Conservation (phyloP, 2,797 vertebrate species). For the Danio albolineatus region DNA sequence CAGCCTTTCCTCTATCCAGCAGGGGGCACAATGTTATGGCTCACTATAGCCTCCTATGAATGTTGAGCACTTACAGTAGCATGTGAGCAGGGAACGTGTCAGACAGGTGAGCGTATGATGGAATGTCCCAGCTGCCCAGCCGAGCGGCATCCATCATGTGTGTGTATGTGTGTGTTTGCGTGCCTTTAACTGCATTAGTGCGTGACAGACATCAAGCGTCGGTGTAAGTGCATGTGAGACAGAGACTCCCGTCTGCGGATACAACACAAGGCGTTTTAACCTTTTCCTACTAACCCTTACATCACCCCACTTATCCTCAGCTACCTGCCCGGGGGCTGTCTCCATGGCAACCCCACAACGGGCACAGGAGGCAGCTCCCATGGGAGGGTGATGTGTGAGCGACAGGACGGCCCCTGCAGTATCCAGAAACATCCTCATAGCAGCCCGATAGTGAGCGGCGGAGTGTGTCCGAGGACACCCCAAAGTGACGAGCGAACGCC, state of each 20-base stretch:
- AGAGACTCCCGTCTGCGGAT: slow-evolving; percentile 32
- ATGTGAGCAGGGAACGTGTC: slow-evolving; percentile 14
- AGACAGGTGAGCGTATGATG: slow-evolving; percentile 44
- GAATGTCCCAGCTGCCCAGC: slow-evolving; percentile 30
- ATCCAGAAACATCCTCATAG: slow-evolving; percentile 11
- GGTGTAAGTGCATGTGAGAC: slow-evolving; percentile 24
- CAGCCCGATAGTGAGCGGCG: slow-evolving; percentile 19
- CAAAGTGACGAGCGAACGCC: slow-evolving; percentile 35
- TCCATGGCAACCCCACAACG: slow-evolving; percentile 73
- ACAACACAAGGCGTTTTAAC: slow-evolving; percentile 44
- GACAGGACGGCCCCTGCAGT: slow-evolving; percentile 57
- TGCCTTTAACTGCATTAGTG: background rate
- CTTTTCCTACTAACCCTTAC: slow-evolving; percentile 41
- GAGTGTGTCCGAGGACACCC: slow-evolving; percentile 57
- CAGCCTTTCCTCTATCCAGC: slow-evolving; percentile 10
- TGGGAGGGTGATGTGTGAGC: slow-evolving; percentile 74
- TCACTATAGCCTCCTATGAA: background rate
- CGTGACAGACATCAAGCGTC: background rate
- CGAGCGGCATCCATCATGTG: slow-evolving; percentile 21
- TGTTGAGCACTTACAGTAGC: slow-evolving; percentile 15
- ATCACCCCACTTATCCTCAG: slow-evolving; percentile 56
- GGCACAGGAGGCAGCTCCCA: slow-evolving; percentile 69
- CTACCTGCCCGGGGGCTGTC: slow-evolving; percentile 54
- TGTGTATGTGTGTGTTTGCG: slow-evolving; percentile 53
- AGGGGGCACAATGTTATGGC: slow-evolving; percentile 30